Evolutionary conservation across 35 echinoderm and acorn worm species (phyloP), one percentile per base, ranked within the genome.

Genomic region (Diadema setosum): DNA sequence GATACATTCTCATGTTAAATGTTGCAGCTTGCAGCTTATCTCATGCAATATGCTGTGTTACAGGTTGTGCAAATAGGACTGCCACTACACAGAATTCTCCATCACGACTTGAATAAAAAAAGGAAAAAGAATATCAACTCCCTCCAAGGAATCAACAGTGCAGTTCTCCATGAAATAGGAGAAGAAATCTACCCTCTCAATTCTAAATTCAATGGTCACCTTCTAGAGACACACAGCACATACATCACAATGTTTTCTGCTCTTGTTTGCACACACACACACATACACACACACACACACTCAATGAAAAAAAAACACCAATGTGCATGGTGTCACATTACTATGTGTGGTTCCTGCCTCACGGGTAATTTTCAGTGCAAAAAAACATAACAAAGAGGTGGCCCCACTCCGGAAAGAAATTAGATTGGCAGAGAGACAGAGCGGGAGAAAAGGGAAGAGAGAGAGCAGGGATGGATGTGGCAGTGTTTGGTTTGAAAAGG

Each of bases 341-440:
- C 73, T 78, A 78, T 78, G 73, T 78, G 73, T 15, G 44, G n/a
- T n/a, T n/a, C 21, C 44, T 78, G 73, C 73, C 73, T 78, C 73
- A 25, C 21, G 73, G 73, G 35, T 41, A 78, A 78, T 33, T 78
- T 44, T 43, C 36, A 78, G 18, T 78, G 73, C 73, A 5, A 44
- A 78, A 78, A 78, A 41, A n/a, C 15, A n/a, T n/a, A n/a, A n/a
- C n/a, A n/a, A n/a, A n/a, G n/a, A n/a, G n/a, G n/a, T n/a, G n/a
- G n/a, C 73, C 44, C 73, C 2, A 44, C 40, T 78, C 73, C 21
- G 14, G 37, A 21, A 78, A 25, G 40, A 78, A 78, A 78, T 78
- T 78, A 44, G 73, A 78, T 78, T 78, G 73, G 37, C 21, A 16
- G 44, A 36, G 31, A 73, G 17, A 78, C 73, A 41, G n/a, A n/a